Evolutionary conservation across 2,113 vertebrate genomes (phyloP).

Genomic region (Daubentonia madagascariensis): DNA sequence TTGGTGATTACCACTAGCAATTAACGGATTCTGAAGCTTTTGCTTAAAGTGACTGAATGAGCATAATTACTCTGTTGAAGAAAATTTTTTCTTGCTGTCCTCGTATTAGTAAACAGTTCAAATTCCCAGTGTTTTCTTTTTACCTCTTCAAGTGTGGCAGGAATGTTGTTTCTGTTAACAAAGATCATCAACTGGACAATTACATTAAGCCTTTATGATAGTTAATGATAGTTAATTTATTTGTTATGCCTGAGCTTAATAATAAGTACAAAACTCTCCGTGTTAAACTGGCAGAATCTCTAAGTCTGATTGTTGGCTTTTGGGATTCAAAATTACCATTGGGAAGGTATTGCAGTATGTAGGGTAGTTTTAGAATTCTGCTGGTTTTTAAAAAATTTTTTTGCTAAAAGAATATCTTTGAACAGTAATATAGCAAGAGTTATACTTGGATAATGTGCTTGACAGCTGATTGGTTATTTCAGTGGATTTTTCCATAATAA

Average conservation of each 20-base stretch:
- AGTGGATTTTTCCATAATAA: not conserved
- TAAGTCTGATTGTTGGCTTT: not conserved
- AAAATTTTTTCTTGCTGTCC: not conserved
- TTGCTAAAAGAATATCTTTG: not conserved
- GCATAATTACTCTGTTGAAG: not conserved
- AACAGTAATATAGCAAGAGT: not conserved
- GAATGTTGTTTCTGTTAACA: not conserved
- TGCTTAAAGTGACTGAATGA: not conserved
- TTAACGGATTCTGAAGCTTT: not conserved
- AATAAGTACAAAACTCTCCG: not conserved
- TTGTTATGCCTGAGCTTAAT: not conserved
- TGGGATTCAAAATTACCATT: not conserved
- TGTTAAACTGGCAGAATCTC: not conserved
- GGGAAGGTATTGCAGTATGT: not conserved
- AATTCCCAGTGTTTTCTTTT: not conserved
- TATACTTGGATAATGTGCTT: not conserved
- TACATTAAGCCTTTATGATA: not conserved
- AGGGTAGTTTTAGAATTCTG: slow-evolving; percentile 16
- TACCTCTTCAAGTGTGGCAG: not conserved
- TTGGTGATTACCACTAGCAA: not conserved
- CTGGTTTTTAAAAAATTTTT: not conserved
- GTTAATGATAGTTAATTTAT: slow-evolving; percentile 39
- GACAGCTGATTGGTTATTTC: slow-evolving; percentile 3
- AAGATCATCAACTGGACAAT: slow-evolving; percentile 16
- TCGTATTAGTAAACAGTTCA: not conserved